phyloP scores from a whole-genome alignment of 2,888 invertebrate genomes.

The Sarcophaga carnaria region DNA sequence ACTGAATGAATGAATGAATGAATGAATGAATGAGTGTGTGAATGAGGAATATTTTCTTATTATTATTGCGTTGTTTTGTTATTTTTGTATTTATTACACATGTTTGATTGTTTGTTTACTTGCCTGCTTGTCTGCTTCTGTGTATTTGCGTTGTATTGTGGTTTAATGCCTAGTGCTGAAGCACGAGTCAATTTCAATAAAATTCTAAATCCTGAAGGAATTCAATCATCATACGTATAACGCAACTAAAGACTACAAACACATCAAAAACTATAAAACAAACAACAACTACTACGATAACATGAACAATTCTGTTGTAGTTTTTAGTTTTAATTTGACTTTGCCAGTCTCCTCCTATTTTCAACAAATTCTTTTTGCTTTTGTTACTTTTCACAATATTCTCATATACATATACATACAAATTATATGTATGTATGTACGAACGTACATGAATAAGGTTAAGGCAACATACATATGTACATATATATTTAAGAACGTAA shows the following conservation, averaged over 20 bases:
- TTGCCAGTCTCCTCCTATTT: not conserved
- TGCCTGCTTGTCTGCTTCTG: slow-evolving; percentile 8
- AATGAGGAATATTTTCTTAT: not conserved
- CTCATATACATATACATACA: not conserved
- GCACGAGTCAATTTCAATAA: slow-evolving; percentile 48
- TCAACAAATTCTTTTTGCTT: not conserved
- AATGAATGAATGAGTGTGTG: no score
- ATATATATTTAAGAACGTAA: no score
- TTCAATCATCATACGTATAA: slow-evolving; percentile 49
- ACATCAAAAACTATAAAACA: not conserved
- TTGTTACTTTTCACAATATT: not conserved
- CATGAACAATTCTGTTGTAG: not conserved
- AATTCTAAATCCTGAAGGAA: slow-evolving; percentile 55
- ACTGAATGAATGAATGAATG: not conserved
- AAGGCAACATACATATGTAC: no score
- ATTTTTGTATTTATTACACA: not conserved
- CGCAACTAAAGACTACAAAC: slow-evolving; percentile 25
- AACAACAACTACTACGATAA: slow-evolving; percentile 1
- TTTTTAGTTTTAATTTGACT: slow-evolving; percentile 35
- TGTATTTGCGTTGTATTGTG: slow-evolving; percentile 32
- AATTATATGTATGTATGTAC: not conserved
- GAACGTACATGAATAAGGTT: not conserved
- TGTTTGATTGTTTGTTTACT: not conserved
- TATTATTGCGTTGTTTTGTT: not conserved
- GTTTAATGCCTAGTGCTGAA: slow-evolving; percentile 23